These are phyloP conservation scores for Apocrypta bakeri DNA, from an alignment of 1,140 invertebrate genomes.

Conservation along the genomic window DNA sequence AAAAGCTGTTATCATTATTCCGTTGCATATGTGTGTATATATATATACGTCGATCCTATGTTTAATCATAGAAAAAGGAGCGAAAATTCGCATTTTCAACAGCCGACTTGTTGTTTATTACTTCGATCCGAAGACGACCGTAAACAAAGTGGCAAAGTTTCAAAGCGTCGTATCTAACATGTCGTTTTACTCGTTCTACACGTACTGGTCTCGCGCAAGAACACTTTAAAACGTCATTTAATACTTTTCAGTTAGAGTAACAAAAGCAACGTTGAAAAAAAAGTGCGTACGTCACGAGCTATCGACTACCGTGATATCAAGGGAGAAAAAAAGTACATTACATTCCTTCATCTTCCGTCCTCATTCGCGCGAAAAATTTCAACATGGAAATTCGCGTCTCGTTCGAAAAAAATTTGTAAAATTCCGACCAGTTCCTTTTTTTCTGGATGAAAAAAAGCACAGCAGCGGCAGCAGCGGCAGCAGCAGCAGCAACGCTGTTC, in stretches of 20 bases:
- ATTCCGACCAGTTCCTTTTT: constrained; percentile 1
- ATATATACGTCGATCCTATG: too few species aligned
- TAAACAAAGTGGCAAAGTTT: neutral
- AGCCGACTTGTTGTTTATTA: too few species aligned
- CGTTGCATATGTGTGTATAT: too few species aligned
- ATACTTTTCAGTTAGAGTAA: neutral
- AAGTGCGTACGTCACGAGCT: neutral
- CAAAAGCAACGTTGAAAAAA: neutral
- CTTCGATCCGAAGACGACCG: too few species aligned
- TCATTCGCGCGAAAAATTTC: neutral
- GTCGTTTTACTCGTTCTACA: neutral
- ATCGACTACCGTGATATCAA: constrained; percentile 6
- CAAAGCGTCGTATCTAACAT: neutral
- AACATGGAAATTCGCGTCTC: neutral
- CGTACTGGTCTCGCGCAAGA: neutral
- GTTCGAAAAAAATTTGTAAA: constrained; percentile 22
- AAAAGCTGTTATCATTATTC: too few species aligned
- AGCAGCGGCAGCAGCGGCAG: neutral
- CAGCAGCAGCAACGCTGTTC: neutral
- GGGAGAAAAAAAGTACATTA: constrained; percentile 8
- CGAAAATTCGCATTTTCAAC: too few species aligned
- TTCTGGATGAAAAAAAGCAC: neutral
- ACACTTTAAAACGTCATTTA: constrained; percentile 1
- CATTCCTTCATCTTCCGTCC: constrained; percentile 23
- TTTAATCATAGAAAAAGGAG: too few species aligned